These are phyloP conservation scores for Rhyacophila brunnea DNA, from an alignment of 1,140 invertebrate species.

Conservation along the genomic window DNA sequence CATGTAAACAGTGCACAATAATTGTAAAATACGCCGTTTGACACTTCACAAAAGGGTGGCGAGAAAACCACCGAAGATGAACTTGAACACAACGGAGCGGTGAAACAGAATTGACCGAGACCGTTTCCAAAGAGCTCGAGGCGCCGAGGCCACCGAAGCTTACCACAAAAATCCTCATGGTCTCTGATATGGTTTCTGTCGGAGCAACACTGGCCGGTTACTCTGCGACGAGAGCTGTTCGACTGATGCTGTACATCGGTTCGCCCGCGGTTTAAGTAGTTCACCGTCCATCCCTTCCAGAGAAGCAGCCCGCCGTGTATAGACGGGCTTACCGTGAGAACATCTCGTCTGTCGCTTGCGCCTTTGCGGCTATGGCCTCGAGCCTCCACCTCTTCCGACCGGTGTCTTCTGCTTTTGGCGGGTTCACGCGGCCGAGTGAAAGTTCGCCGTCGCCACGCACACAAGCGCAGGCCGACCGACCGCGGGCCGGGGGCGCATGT, in stretches of 20 bases:
- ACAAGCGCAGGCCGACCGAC: not conserved
- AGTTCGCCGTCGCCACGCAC: conserved; percentile 11
- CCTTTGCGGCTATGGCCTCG: conserved; percentile 7
- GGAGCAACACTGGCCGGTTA: conserved; percentile 17
- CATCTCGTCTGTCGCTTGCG: conserved; percentile 1
- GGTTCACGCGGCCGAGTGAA: conserved; percentile 23
- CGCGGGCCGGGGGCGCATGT: not conserved
- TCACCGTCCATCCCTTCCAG: conserved; percentile 10
- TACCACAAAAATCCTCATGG: conserved; percentile 36
- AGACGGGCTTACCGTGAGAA: not conserved
- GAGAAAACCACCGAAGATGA: not conserved
- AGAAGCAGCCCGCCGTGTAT: not conserved
- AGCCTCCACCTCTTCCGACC: too few species aligned
- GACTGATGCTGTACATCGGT: conserved; percentile 22
- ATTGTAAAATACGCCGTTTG: not conserved
- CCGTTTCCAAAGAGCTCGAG: not conserved
- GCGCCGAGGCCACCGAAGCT: conserved; percentile 2
- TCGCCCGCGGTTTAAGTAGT: conserved; percentile 22
- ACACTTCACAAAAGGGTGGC: not conserved
- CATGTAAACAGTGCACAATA: not conserved
- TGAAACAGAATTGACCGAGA: conserved; percentile 19
- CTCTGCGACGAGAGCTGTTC: conserved; percentile 23
- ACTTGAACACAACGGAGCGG: not conserved
- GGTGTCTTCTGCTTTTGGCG: conserved; percentile 3
- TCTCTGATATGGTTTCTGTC: conserved; percentile 25